Evolutionary conservation across 2,888 invertebrate species (phyloP).

Genomic region (Conchocele bisecta): DNA sequence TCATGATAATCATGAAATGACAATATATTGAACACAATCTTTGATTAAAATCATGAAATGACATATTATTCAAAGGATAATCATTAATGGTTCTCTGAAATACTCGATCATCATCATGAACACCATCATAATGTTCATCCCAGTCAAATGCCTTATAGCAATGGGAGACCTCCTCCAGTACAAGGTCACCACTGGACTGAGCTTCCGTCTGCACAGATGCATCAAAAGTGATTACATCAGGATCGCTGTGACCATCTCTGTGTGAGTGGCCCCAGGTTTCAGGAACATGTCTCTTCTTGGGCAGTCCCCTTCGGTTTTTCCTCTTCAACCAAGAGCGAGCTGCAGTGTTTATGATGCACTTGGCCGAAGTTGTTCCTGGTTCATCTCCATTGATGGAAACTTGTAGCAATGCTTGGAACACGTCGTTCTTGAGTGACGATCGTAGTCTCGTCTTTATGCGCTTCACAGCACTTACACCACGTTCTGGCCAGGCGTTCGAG

Average conservation of each 20-base stretch:
- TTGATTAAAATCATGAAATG: no score
- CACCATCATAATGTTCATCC: background rate
- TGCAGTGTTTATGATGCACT: conserved; percentile 3
- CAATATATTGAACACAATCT: no score
- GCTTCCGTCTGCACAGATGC: conserved; percentile 5
- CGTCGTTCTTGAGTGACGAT: conserved; percentile 21
- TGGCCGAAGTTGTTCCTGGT: background rate
- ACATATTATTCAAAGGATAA: no score
- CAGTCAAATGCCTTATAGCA: conserved; percentile 3
- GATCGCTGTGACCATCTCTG: background rate
- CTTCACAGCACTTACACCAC: conserved; percentile 55
- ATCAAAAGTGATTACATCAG: background rate
- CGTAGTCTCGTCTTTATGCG: conserved; percentile 30
- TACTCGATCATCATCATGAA: background rate
- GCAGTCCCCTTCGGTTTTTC: conserved; percentile 27
- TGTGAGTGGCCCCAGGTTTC: no score
- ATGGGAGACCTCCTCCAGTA: background rate
- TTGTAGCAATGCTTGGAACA: conserved; percentile 37
- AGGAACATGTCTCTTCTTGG: background rate
- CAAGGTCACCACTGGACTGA: background rate
- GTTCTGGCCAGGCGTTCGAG: conserved; percentile 59
- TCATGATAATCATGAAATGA: no score
- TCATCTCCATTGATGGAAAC: conserved; percentile 41
- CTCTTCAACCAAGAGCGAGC: conserved; percentile 16
- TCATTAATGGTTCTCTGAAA: no score